These are phyloP conservation scores for Chionomys nivalis DNA, from an alignment of 2,113 vertebrate genomes.

Conservation along the genomic window DNA sequence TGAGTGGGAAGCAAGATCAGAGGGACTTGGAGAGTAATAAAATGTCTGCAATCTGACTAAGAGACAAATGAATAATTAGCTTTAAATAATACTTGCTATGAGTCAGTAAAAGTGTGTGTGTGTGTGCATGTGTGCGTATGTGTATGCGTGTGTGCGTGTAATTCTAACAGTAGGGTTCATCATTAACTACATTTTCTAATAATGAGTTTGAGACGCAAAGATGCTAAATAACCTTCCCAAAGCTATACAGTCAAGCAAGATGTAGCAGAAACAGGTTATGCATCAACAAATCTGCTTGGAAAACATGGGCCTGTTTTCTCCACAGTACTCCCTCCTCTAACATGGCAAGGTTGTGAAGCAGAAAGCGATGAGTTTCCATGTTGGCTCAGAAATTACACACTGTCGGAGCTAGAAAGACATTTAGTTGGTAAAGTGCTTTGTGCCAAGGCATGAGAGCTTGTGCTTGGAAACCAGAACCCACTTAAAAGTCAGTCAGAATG, in stretches of 20 bases:
- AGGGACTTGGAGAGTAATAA: background rate
- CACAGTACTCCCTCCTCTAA: fast-evolving
- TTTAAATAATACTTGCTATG: background rate
- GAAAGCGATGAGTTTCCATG: background rate
- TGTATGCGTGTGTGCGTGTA: background rate
- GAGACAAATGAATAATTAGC: background rate
- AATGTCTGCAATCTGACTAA: background rate
- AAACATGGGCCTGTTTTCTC: background rate
- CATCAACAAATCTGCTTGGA: background rate
- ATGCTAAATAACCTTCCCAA: background rate
- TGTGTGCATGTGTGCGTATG: background rate
- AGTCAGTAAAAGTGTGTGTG: fast-evolving
- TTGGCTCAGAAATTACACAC: background rate
- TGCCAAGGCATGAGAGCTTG: background rate
- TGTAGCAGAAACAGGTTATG: background rate
- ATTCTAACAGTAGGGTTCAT: background rate
- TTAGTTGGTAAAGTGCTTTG: background rate
- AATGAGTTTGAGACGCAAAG: background rate
- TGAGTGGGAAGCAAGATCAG: background rate
- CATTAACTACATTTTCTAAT: background rate
- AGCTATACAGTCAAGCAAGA: background rate
- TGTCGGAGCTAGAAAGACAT: background rate
- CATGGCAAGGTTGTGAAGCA: background rate
- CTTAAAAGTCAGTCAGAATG: no score
- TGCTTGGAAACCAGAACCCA: background rate